Evolutionary conservation across 2,888 invertebrate species (phyloP), one percentile per base, ranked within the genome.

Genomic region (Apodemia zela): DNA sequence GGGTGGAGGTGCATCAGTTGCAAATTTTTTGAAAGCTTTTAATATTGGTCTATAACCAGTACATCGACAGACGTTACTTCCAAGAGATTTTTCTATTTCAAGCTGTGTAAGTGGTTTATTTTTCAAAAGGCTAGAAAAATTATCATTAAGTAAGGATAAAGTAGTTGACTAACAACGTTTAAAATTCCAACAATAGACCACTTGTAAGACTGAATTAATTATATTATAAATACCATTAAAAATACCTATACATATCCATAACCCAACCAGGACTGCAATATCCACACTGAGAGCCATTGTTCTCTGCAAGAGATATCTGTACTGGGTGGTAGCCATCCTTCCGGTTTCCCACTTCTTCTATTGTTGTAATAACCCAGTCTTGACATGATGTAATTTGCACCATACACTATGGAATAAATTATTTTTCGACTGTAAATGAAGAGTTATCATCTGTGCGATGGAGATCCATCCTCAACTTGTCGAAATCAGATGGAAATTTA

Each of bases 1-100:
- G n/a, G 68, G 61, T 45, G 73, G 65, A 0, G 92, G 85, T 13
- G 93, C 92, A 71, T 95, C 95, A 4, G 75, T 83, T 0, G 94
- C 94, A 69, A 95, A 94, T 0, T 94, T 93, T 77, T 96, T 96
- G 81, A 96, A 95, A 1, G 95, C 93, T 73, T 96, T 95, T 54
- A 96, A 78, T 61, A 96, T 96, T 0, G 96, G 94, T 11, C 96
- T 89, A 75, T 95, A 96, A 0, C 96, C 96, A 0, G 96, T 96
- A 76, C 96, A 96, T 49, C 96, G 92, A 70, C 96, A 96, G 42
- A 96, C 93, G 71, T 96, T 95, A 59, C 95, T 94, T 2, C 94
- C 95, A 68, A 96, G 94, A 0, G 94, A 93, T 71, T 94, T 93
- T 76, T 96, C 96, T 25, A 96, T 90, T 71, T 95, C 94, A 45